phyloP scores from a whole-genome alignment of 2,113 vertebrate species.

The Chloroceryle aenea region DNA sequence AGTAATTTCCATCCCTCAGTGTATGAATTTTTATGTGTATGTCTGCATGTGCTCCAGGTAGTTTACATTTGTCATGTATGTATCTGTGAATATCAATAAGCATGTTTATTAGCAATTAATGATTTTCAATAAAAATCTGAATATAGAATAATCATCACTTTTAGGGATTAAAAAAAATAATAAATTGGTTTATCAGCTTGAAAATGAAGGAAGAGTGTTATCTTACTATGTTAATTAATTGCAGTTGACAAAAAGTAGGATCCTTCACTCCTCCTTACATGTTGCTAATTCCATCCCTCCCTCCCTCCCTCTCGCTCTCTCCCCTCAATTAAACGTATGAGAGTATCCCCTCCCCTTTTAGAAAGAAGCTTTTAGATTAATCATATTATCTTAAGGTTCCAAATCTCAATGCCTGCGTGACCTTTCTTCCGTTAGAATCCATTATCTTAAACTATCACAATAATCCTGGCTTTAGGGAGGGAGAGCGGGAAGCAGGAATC shows the following conservation, averaged over 20 bases:
- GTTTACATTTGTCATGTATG: not conserved
- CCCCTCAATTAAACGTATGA: conserved; percentile 93
- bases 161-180: not conserved
- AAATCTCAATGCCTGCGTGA: conserved; percentile 95
- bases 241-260: conserved; percentile 77
- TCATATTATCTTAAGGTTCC: conserved; percentile 99
- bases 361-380: conserved; percentile 99
- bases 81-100: not conserved
- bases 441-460: conserved; percentile 99
- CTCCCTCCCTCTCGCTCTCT: conserved; percentile 59
- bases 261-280: conserved; percentile 63
- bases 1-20: not conserved
- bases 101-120: conserved; percentile 15
- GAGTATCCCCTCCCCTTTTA: conserved; percentile 88
- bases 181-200: conserved; percentile 38
- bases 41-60: not conserved
- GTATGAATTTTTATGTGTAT: not conserved
- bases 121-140: conserved; percentile 4
- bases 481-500: conserved; percentile 93
- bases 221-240: conserved; percentile 74
- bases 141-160: conserved; percentile 52
- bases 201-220: conserved; percentile 64
- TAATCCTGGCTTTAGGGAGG: conserved; percentile 99
- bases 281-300: conserved; percentile 62
- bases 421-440: conserved; percentile 99